Evolutionary conservation across 2,888 invertebrate genomes (phyloP), one percentile per base, ranked within the genome.

Genomic region (Mythimna pallens): DNA sequence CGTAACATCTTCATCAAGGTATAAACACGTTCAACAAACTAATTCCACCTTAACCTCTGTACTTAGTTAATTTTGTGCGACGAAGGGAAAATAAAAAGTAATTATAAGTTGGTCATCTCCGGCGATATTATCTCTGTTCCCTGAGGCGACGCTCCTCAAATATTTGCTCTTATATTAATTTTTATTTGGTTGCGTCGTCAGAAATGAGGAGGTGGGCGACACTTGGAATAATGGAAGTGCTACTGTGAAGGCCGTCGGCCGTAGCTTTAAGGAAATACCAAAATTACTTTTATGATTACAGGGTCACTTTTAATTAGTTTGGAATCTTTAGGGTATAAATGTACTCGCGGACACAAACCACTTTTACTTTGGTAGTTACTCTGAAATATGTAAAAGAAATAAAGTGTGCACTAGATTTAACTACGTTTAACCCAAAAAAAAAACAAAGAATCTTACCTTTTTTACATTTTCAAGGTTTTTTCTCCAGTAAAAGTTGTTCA

Each of bases 31-130:
- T 69, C 62, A 70, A 76, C 72, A 76, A 83, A 73, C 70, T 76
- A 65, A 78, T 82, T 79, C 30, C 64, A 68, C 59, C 61, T 58
- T 61, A 78, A 77, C 68, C 73, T 69, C 71, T 59, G 72, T 79
- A 73, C 54, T 72, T 77, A 83, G 74, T 87, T 89, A 87, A 88
- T 86, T 87, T 86, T 85, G 86, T 89, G 87, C 88, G 87, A 81
- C 89, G 86, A 84, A 80, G 85, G 84, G 86, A 89, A 91, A 89
- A 92, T 92, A 92, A 92, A 92, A 93, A 92, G 91, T 92, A 93
- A 93, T 93, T 93, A 93, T 90, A 93, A 93, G 88, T 93, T 92
- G 86, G 91, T 87, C 91, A 89, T 88, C 89, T 87, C 86, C 58
- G 64, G 70, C 73, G 88, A 88, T 89, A 92, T 91, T 90, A 92